Evolutionary conservation across 2,888 invertebrate species (phyloP), one percentile per base, ranked within the genome.

Genomic region (Tetrapedia diversipes): DNA sequence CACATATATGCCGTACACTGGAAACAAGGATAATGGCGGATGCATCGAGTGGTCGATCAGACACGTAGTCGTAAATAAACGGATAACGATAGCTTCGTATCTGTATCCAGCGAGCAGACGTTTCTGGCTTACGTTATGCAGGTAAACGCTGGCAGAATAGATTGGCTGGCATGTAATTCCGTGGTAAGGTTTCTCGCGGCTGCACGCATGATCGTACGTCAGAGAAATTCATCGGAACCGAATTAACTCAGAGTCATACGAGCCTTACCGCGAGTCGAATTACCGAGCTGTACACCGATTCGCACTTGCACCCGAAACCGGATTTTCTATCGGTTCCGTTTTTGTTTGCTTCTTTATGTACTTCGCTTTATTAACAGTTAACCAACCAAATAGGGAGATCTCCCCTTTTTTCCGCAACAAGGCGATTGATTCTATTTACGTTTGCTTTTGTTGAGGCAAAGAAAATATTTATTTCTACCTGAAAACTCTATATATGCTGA

Each of bases 81-180:
- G 88, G 88, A 89, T 89, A 89, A 89, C 87, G 87, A 88, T 87
- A 83, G 82, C 80, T 79, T n/a, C 79, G 77, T 83, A 87, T 87
- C 87, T 70, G 68, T 70, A 75, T 78, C 70, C 56, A 45, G 59
- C 72, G 53, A 84, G 67, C 82, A 79, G 79, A 82, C 81, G 83
- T 77, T 83, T 61, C 74, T 53, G 78, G 83, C 67, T 61, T 64
- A 64, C 71, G 83, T 81, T 78, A 69, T 60, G 69, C 64, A 57
- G 64, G 72, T 59, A 51, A 79, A 74, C 54, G 74, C 64, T 65
- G 66, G 53, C 53, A 66, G 73, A 76, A 74, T 81, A 84, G 84
- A 87, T 87, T 83, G 81, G 81, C 79, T 68, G 73, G 78, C 77
- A 79, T 79, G 80, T 85, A 84, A 86, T 86, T 84, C 84, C 79